Percentiles rank a stretch among this genome's conserved stretches.
Evolutionary conservation across 2,113 vertebrate genomes (phyloP).

Genomic region (Pungitius pungitius): DNA sequence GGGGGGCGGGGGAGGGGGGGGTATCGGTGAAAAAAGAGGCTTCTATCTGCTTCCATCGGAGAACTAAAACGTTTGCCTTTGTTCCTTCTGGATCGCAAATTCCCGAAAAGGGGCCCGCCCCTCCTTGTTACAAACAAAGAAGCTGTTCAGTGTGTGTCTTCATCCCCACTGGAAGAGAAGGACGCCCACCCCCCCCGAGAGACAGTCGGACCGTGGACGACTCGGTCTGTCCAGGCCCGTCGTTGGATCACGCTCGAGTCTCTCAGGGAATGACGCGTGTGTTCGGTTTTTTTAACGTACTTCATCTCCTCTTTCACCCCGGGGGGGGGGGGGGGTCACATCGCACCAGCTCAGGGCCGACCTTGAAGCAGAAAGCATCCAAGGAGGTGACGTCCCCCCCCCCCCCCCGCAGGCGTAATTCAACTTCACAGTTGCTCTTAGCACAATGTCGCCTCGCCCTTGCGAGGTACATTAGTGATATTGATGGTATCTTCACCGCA

Average conservation of each 20-base stretch:
- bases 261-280: no score
- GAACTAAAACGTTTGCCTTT: conserved; percentile 5
- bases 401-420: conserved; percentile 19
- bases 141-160: no score
- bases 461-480: conserved; percentile 51
- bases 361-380: conserved; percentile 12
- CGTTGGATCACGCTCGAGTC: no score
- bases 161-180: no score
- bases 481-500: conserved; percentile 37
- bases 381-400: neutral
- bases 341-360: neutral
- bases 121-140: no score
- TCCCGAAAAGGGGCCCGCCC: no score
- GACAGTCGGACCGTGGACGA: no score
- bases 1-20: no score
- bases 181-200: no score
- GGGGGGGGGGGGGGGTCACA: neutral
- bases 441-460: conserved; percentile 41
- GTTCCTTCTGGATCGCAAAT: conserved; percentile 8
- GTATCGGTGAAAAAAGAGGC: conserved; percentile 31
- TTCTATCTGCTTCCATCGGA: conserved; percentile 49
- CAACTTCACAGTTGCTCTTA: conserved; percentile 35
- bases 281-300: no score
- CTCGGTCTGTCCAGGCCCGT: no score
- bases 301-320: neutral